Percentiles rank a stretch among this genome's conserved stretches.
Conservation (phyloP, 2,888 invertebrate genomes). For the Galeopsomyia nigrocyanea region DNA sequence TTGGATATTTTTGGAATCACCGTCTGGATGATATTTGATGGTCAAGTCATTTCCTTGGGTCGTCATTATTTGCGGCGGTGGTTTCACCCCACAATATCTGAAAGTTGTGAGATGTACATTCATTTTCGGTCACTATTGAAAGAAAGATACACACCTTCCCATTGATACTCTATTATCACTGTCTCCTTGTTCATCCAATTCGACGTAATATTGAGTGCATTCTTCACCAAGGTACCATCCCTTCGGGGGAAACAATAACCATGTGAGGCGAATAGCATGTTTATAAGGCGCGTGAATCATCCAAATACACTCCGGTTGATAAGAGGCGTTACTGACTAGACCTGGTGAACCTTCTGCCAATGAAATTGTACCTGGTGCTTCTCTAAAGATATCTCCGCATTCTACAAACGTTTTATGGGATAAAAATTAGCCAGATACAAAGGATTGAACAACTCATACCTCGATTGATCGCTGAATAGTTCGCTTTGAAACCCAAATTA, state of each 20-base stretch:
- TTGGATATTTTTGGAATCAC: constrained; percentile 10
- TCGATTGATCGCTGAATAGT: constrained; percentile 78
- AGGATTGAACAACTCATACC: constrained; percentile 69
- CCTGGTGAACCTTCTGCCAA: too few species aligned
- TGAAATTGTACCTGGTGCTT: constrained; percentile 69
- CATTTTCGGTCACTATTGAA: too few species aligned
- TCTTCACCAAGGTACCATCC: constrained; percentile 72
- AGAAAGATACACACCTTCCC: constrained; percentile 53
- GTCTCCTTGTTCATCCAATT: constrained; percentile 72
- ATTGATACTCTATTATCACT: constrained; percentile 49
- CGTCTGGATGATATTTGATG: constrained; percentile 74
- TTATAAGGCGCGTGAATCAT: constrained; percentile 79
- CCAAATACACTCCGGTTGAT: constrained; percentile 77
- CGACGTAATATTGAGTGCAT: constrained; percentile 79
- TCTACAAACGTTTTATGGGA: constrained; percentile 61
- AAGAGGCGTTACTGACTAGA: constrained; percentile 32
- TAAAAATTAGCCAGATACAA: neutral
- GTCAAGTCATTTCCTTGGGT: constrained; percentile 79
- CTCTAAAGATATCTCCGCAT: constrained; percentile 82
- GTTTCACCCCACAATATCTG: constrained; percentile 79
- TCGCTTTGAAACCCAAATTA: constrained; percentile 81
- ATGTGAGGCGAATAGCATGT: constrained; percentile 79
- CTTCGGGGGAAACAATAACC: constrained; percentile 77
- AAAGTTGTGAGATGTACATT: constrained; percentile 20
- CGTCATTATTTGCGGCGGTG: constrained; percentile 77